Evolutionary conservation across 2,113 vertebrate species (phyloP).

Genomic region (Saccopteryx leptura): DNA sequence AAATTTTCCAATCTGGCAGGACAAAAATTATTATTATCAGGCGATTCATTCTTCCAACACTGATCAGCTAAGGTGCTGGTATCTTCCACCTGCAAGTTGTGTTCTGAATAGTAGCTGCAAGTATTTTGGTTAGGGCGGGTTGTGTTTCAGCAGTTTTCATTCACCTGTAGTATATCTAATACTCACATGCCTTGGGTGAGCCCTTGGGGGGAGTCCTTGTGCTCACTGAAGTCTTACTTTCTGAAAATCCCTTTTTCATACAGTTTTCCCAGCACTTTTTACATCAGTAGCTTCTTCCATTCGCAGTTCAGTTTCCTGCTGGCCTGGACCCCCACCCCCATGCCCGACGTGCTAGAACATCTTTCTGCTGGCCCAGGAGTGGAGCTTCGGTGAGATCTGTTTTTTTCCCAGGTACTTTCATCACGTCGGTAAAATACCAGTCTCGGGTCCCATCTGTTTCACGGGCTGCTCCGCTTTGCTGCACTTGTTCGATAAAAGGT

Average conservation of each 20-base stretch:
- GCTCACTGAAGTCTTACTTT: background rate
- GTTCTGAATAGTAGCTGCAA: background rate
- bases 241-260: background rate
- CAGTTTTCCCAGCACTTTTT: background rate
- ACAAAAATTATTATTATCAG: background rate
- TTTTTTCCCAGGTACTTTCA: background rate
- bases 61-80: background rate
- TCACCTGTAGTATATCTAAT: background rate
- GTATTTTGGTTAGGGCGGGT: background rate
- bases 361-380: no score
- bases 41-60: background rate
- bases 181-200: background rate
- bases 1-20: background rate
- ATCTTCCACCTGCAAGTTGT: background rate
- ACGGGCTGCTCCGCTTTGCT: background rate
- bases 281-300: background rate
- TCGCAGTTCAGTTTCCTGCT: background rate
- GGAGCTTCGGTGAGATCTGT: no score
- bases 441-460: background rate
- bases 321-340: background rate
- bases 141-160: background rate
- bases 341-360: background rate
- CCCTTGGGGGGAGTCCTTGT: background rate
- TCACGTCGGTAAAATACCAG: background rate
- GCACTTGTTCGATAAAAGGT: background rate